These are phyloP conservation scores for Garrulus glandarius DNA, from an alignment of 2,797 vertebrate genomes.

Conservation along the genomic window DNA sequence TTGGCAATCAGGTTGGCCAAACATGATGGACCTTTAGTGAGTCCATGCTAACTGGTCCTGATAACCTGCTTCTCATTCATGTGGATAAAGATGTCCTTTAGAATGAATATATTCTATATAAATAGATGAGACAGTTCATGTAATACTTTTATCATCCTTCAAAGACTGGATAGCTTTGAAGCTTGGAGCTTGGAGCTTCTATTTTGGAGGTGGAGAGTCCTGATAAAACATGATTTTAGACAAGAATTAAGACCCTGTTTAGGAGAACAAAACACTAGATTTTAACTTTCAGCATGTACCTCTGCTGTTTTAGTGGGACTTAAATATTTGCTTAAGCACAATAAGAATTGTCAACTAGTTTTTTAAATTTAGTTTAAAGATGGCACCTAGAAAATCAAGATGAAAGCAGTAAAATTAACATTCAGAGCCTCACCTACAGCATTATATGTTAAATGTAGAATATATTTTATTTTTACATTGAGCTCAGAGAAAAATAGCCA, in stretches of 20 bases:
- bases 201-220: neutral
- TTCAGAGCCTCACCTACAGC: neutral
- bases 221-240: neutral
- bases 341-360: neutral
- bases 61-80: too few species aligned
- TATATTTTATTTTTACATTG: neutral
- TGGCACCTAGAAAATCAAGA: neutral
- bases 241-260: neutral
- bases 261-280: neutral
- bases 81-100: neutral
- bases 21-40: neutral
- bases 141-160: neutral
- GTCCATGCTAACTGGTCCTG: neutral
- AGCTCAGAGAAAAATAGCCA: neutral
- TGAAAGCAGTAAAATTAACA: neutral
- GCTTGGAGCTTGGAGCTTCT: neutral
- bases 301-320: neutral
- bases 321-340: neutral
- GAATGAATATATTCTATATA: neutral
- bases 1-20: neutral
- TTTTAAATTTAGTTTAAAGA: neutral
- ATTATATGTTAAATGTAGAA: neutral
- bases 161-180: neutral
- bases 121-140: neutral
- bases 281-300: neutral